Evolutionary conservation across 2,797 vertebrate species (phyloP).

Genomic region (Acanthornis magna): DNA sequence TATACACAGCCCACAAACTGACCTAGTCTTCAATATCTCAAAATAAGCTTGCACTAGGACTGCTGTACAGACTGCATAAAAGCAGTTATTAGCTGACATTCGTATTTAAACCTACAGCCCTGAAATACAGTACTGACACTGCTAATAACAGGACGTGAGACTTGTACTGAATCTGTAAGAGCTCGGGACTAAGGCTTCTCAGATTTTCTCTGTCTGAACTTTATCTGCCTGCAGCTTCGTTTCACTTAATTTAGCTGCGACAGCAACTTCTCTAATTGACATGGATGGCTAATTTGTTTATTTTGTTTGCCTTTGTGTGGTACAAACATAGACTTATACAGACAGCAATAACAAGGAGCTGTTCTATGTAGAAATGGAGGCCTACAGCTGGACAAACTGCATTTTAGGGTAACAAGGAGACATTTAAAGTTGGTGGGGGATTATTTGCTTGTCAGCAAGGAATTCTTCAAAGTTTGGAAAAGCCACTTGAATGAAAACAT

Average conservation of each 20-base stretch:
- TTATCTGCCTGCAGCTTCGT: background rate
- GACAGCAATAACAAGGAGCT: background rate
- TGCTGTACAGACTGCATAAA: background rate
- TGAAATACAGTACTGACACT: background rate
- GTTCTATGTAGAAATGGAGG: background rate
- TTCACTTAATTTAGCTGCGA: background rate
- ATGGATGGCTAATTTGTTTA: background rate
- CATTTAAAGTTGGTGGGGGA: accelerated
- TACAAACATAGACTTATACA: background rate
- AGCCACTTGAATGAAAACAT: background rate
- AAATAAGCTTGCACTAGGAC: background rate
- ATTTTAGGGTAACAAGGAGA: background rate
- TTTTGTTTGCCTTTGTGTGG: background rate
- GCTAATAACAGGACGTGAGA: background rate
- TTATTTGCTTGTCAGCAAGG: background rate
- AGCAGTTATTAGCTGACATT: background rate
- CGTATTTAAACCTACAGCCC: background rate
- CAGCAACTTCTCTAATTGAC: background rate
- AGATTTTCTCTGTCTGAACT: background rate
- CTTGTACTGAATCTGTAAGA: background rate
- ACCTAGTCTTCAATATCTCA: background rate
- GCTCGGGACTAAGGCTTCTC: background rate
- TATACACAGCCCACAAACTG: background rate
- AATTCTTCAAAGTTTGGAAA: background rate
- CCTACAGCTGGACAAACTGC: background rate